These are phyloP conservation scores for Leistus spinibarbis DNA, from an alignment of 2,888 invertebrate species.

Conservation along the genomic window DNA sequence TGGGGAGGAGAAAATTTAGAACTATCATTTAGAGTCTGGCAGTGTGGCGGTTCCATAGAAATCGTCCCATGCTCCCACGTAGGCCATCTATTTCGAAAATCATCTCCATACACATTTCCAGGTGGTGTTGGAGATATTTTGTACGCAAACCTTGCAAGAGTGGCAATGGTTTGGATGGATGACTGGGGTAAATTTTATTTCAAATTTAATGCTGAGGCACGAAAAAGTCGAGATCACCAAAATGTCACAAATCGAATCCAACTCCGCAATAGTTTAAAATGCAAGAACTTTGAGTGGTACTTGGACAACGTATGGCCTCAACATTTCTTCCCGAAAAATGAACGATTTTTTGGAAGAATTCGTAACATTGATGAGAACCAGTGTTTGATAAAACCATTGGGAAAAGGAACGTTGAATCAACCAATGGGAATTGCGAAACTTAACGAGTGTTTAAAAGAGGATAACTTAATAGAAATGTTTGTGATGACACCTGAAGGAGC, in stretches of 20 bases:
- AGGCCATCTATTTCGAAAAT: slow-evolving; percentile 90
- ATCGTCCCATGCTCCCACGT: slow-evolving; percentile 93
- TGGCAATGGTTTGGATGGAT: slow-evolving; percentile 98
- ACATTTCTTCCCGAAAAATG: slow-evolving; percentile 89
- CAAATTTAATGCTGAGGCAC: slow-evolving; percentile 79
- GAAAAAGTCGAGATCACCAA: slow-evolving; percentile 65
- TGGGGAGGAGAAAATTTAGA: slow-evolving; percentile 99
- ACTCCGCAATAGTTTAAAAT: slow-evolving; percentile 73
- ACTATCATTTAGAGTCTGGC: slow-evolving; percentile 95
- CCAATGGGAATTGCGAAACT: slow-evolving; percentile 74
- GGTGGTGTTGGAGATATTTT: slow-evolving; percentile 83
- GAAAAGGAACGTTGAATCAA: slow-evolving; percentile 66
- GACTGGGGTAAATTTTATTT: slow-evolving; percentile 94
- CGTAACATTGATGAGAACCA: slow-evolving; percentile 57
- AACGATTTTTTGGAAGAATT: slow-evolving; percentile 90
- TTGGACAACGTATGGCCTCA: slow-evolving; percentile 94
- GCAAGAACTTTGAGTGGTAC: slow-evolving; percentile 93
- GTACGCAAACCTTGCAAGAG: slow-evolving; percentile 88
- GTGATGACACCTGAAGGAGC: slow-evolving; percentile 72
- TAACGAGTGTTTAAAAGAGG: slow-evolving; percentile 66
- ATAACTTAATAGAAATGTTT: slow-evolving; percentile 71
- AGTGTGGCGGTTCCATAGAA: slow-evolving; percentile 89
- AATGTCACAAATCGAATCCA: slow-evolving; percentile 68
- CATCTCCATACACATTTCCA: slow-evolving; percentile 94
- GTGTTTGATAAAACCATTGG: slow-evolving; percentile 70